Base-by-base conservation (phyloP, 2,888 invertebrate species). In the Lacanobia oleracea region DNA sequence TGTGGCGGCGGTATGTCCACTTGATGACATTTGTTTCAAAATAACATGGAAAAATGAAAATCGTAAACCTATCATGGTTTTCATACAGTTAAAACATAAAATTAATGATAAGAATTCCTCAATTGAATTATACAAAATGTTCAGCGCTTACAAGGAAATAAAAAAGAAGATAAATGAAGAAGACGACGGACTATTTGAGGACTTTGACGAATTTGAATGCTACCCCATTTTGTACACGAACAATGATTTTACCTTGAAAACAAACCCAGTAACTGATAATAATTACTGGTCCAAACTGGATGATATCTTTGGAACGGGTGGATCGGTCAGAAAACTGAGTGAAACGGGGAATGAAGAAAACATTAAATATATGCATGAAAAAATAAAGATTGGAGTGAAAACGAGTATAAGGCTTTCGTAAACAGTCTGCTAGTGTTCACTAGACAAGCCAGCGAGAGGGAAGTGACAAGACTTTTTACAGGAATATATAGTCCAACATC, bases 381-480 rank as follows among this genome's bases (percentile, higher is more conserved):
- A 40, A 40, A 64, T 27, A 3, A 27, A 18, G 43, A 43, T 43
- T 43, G 16, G 8, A 27, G 9, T 54, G 54, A 27, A 54, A 54
- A 27, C 9, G 54, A 54, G 27, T 27, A 14, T 43, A 27, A 54
- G 18, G 18, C 23, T 8, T 64, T 64, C 43, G 14, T 14, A 14
- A 43, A 43, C 43, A 43, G 51, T 7, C 40, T 64, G 64, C 37
- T 64, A 18, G 23, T 64, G 7, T 64, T 40, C 40, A 23, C 8
- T 40, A 23, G 18, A 16, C 64, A 64, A 40, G 40, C 37, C 6
- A 18, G 53, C 18, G 40, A 64, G 12, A 14, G 18, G 16, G 40
- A 6, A 2, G 40, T 64, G 12, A 53, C n/a, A 64, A 53, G 21
- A 45, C 1, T 21, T 33, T 4, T 21, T 66, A 33, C 45, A 12